phyloP scores from a whole-genome alignment of 2,888 invertebrate species.

The Rhingia rostrata region DNA sequence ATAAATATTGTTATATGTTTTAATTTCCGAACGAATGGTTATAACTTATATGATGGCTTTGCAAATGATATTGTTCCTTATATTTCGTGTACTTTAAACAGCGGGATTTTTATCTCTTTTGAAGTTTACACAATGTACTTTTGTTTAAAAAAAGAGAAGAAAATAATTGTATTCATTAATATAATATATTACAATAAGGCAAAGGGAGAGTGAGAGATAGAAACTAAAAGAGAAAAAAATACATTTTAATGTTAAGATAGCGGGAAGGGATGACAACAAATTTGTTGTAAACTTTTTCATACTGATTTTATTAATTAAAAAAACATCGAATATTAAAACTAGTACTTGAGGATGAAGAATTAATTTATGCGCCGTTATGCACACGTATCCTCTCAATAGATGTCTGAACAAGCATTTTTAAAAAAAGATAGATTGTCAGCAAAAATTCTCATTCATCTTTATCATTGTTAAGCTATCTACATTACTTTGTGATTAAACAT shows the following conservation, averaged over 20 bases:
- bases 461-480: constrained; percentile 72
- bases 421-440: constrained; percentile 72
- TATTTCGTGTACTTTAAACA: constrained; percentile 33
- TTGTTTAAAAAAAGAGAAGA: constrained; percentile 26
- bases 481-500: constrained; percentile 43
- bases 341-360: no score
- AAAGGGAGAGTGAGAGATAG: constrained; percentile 17
- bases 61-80: constrained; percentile 12
- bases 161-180: constrained; percentile 51
- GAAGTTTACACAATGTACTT: constrained; percentile 36
- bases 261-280: constrained; percentile 7
- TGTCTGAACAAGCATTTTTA: constrained; percentile 20
- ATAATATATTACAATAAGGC: constrained; percentile 73
- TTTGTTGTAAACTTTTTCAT: not conserved
- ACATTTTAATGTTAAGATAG: constrained; percentile 13
- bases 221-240: constrained; percentile 27
- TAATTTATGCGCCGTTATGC: constrained; percentile 25
- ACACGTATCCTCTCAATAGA: constrained; percentile 10
- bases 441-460: constrained; percentile 57
- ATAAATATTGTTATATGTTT: constrained; percentile 21
- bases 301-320: constrained; percentile 38
- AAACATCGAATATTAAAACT: constrained; percentile 14
- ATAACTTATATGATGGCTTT: constrained; percentile 46
- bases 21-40: constrained; percentile 22
- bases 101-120: constrained; percentile 18